Conservation (phyloP, 1,140 invertebrate species). For the Bombyx mandarina region DNA sequence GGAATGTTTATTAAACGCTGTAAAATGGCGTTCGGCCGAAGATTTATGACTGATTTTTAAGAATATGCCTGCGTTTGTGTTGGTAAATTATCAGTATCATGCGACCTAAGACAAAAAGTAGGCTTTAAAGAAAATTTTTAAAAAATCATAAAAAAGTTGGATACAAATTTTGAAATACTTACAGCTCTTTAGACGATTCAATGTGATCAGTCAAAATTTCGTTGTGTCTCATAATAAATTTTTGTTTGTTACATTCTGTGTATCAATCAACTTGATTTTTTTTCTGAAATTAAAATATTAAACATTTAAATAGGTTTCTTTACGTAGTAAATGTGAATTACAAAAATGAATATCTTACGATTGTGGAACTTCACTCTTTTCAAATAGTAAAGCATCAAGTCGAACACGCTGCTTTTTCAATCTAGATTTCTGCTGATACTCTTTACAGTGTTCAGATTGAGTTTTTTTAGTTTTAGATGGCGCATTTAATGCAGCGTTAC, state of each 20-base stretch:
- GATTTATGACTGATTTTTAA: no score
- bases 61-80: no score
- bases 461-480: no score
- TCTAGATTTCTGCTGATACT: conserved; percentile 8
- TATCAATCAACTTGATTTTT: not conserved
- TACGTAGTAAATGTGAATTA: conserved; percentile 8
- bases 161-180: not conserved
- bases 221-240: conserved; percentile 1
- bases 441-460: not conserved
- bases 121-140: not conserved
- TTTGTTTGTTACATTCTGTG: conserved; percentile 3
- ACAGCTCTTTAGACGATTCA: not conserved
- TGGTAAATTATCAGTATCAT: conserved; percentile 6
- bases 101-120: conserved; percentile 4
- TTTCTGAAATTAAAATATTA: conserved; percentile 3
- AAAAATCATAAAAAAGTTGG: not conserved
- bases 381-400: conserved; percentile 8
- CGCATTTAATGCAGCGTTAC: no score
- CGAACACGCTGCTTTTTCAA: conserved; percentile 7
- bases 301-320: conserved; percentile 8
- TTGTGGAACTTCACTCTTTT: conserved; percentile 8
- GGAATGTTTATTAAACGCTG: no score
- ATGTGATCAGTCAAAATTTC: not conserved
- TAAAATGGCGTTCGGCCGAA: no score
- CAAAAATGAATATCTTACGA: conserved; percentile 8